These are phyloP conservation scores for Prosopocoilus inquinatus DNA, from an alignment of 2,888 invertebrate genomes.

Conservation along the genomic window DNA sequence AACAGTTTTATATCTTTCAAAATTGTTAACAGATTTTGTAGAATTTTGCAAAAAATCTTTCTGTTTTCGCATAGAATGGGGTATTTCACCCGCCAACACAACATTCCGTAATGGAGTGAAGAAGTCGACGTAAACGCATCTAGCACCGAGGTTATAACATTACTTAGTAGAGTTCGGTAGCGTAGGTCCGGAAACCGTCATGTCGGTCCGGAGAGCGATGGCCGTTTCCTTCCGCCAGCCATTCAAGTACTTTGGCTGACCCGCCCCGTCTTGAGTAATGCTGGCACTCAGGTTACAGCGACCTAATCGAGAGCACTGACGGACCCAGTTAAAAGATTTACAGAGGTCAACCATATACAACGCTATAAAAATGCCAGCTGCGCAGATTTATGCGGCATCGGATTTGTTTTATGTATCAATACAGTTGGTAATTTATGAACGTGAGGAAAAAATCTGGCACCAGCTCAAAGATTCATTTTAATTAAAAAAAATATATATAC, in stretches of 20 bases:
- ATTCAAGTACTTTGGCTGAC: slow-evolving; percentile 26
- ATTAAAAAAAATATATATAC: too few species aligned
- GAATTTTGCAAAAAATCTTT: too few species aligned
- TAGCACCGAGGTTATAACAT: slow-evolving; percentile 32
- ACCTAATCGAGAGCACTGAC: slow-evolving; percentile 10
- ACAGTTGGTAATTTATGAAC: too few species aligned
- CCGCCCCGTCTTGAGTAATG: slow-evolving; percentile 6
- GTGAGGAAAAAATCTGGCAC: too few species aligned
- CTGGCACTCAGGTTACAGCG: slow-evolving; percentile 11
- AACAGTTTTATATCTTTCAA: too few species aligned
- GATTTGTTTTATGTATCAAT: too few species aligned
- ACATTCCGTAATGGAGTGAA: too few species aligned
- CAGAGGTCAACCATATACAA: slow-evolving; percentile 1
- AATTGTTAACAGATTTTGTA: too few species aligned
- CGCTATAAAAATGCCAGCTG: slow-evolving; percentile 5
- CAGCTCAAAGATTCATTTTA: too few species aligned
- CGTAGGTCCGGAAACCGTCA: slow-evolving; percentile 34
- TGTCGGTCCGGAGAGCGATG: slow-evolving; percentile 38
- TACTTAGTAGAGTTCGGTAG: slow-evolving; percentile 34
- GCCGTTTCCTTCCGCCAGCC: slow-evolving; percentile 41
- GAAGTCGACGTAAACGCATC: too few species aligned
- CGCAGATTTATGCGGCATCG: background rate
- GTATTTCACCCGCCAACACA: too few species aligned
- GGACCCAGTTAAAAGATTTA: slow-evolving; percentile 8
- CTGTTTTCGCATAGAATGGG: too few species aligned